phyloP scores from a whole-genome alignment of 2,113 vertebrate species.

The Rhombomys opimus region DNA sequence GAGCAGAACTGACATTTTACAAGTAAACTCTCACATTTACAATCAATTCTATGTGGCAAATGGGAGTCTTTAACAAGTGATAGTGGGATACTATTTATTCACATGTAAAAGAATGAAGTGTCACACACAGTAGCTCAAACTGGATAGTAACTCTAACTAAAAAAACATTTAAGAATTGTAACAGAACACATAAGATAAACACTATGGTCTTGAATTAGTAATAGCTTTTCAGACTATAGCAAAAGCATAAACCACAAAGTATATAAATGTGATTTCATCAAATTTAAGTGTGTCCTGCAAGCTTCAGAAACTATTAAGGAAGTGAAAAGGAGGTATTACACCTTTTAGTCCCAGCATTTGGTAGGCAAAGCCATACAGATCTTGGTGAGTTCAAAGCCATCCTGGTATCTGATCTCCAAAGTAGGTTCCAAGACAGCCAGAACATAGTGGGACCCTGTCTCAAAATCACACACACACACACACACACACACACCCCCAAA shows the following conservation, averaged over 20 bases:
- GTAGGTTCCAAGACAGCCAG: background rate
- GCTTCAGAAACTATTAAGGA: constrained; percentile 14
- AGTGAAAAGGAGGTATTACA: background rate
- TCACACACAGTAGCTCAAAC: background rate
- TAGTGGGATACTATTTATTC: background rate
- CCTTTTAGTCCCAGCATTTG: background rate
- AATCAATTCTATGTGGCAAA: background rate
- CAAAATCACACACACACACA: background rate
- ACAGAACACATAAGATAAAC: constrained; percentile 11
- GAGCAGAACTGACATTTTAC: background rate
- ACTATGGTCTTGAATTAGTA: background rate
- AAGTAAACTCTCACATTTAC: no score
- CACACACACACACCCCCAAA: no score
- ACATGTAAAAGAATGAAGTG: constrained; percentile 28
- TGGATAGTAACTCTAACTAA: background rate
- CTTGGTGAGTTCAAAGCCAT: background rate
- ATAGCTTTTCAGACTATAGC: constrained; percentile 12
- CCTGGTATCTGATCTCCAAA: background rate
- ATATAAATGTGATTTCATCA: constrained; percentile 3
- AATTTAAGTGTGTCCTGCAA: constrained; percentile 2
- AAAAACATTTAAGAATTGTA: background rate
- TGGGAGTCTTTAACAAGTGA: constrained; percentile 29
- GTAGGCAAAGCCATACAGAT: background rate
- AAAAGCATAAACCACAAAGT: background rate
- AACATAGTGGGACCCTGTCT: background rate